Conservation (phyloP, 64 coral and sea anemone genomes). For the Actinia equina region DNA sequence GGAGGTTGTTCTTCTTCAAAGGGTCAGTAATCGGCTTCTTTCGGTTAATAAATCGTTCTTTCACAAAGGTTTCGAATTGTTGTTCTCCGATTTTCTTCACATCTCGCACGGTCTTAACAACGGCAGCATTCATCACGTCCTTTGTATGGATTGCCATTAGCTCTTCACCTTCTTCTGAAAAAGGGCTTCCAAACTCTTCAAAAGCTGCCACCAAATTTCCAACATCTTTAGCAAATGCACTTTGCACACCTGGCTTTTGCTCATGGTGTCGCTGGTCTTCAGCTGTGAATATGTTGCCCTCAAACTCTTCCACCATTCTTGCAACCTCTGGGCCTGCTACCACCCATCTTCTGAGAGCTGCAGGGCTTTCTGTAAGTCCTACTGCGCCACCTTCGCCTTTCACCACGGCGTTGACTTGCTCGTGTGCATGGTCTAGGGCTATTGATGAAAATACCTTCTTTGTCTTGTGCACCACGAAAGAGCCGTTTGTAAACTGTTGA, state of each 20-base stretch:
- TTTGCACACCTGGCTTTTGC: background rate
- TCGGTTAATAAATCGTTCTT: background rate
- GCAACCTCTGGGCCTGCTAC: constrained; percentile 1
- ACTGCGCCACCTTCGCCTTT: constrained; percentile 33
- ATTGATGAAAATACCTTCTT: background rate
- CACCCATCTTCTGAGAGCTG: constrained; percentile 19
- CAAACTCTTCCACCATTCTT: constrained; percentile 24
- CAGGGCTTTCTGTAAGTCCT: constrained; percentile 28
- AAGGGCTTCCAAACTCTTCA: constrained; percentile 28
- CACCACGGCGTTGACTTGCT: constrained; percentile 26
- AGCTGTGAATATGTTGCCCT: background rate
- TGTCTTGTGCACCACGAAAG: constrained; percentile 32
- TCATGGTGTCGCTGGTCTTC: background rate
- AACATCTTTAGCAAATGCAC: constrained; percentile 21
- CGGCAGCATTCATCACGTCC: constrained; percentile 27
- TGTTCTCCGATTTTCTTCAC: constrained; percentile 11
- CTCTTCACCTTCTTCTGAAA: background rate
- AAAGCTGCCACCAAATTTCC: constrained; percentile 1
- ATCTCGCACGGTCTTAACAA: background rate
- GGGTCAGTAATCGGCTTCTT: constrained; percentile 12
- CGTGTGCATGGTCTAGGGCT: constrained; percentile 22
- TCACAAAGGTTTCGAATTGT: background rate
- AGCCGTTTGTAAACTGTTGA: background rate
- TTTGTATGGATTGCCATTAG: constrained; percentile 25
- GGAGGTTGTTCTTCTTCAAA: background rate